Evolutionary conservation across 2,113 vertebrate genomes (phyloP).

Genomic region (Sakesphorus luctuosus): DNA sequence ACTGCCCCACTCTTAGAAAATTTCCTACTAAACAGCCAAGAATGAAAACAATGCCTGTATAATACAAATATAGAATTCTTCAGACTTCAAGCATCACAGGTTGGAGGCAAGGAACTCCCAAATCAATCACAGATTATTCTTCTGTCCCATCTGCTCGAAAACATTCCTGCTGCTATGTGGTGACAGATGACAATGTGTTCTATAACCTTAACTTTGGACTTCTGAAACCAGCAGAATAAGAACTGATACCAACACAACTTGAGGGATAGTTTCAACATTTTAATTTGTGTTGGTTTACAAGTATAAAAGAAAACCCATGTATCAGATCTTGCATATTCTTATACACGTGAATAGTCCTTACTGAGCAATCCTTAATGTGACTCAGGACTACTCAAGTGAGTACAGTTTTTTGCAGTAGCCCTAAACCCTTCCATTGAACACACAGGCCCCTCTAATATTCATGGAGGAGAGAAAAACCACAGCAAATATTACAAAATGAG

Average conservation of each 20-base stretch:
- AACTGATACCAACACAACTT: constrained; percentile 9
- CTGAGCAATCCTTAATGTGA: not conserved
- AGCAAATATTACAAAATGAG: not conserved
- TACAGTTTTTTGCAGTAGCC: not conserved
- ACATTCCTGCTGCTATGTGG: not conserved
- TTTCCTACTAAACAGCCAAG: not conserved
- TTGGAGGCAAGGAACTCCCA: not conserved
- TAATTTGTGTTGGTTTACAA: constrained; percentile 47
- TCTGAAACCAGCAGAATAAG: not conserved
- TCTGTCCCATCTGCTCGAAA: not conserved
- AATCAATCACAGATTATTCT: not conserved
- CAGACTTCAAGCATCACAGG: not conserved
- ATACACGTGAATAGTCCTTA: not conserved
- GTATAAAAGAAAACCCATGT: not conserved
- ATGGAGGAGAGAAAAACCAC: not conserved
- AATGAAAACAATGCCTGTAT: too few species aligned
- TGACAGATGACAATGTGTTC: not conserved
- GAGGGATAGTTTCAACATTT: not conserved
- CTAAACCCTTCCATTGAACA: not conserved
- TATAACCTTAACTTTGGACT: not conserved
- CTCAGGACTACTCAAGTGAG: not conserved
- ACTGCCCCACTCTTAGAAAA: not conserved
- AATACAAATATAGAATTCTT: too few species aligned
- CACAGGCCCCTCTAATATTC: not conserved
- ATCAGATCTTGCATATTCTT: not conserved